Evolutionary conservation across 1,140 invertebrate species (phyloP).

Genomic region (Drosophila simulans): DNA sequence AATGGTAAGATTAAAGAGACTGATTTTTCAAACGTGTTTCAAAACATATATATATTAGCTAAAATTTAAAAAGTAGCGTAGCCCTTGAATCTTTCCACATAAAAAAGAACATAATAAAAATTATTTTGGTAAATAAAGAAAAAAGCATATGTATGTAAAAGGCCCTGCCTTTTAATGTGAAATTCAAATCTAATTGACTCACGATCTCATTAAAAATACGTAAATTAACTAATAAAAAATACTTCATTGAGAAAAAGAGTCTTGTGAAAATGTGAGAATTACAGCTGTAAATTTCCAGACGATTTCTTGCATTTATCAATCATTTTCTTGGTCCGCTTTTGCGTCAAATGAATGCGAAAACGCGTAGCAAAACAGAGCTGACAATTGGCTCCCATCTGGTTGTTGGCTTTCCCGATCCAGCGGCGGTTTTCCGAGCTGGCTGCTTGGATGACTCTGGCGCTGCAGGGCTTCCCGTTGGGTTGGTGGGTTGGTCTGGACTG

Average conservation of each 20-base stretch:
- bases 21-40: no score
- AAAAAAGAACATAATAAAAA: no score
- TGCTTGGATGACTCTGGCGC: slow-evolving; percentile 34
- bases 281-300: slow-evolving; percentile 1
- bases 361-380: slow-evolving; percentile 55
- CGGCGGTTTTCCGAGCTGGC: slow-evolving; percentile 51
- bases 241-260: background rate
- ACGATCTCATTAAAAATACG: no score
- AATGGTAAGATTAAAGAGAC: no score
- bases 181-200: no score
- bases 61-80: no score
- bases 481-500: slow-evolving; percentile 29
- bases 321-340: slow-evolving; percentile 25
- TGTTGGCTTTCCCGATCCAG: slow-evolving; percentile 12
- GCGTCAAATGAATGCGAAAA: slow-evolving; percentile 26
- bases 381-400: slow-evolving; percentile 28
- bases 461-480: slow-evolving; percentile 47
- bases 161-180: no score
- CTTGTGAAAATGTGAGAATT: background rate
- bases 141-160: no score
- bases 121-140: no score
- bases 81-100: no score
- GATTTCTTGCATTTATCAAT: slow-evolving; percentile 17
- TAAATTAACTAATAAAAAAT: no score
- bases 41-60: no score